Conservation (phyloP, 2,797 vertebrate species). For the Urosaurus nigricauda region DNA sequence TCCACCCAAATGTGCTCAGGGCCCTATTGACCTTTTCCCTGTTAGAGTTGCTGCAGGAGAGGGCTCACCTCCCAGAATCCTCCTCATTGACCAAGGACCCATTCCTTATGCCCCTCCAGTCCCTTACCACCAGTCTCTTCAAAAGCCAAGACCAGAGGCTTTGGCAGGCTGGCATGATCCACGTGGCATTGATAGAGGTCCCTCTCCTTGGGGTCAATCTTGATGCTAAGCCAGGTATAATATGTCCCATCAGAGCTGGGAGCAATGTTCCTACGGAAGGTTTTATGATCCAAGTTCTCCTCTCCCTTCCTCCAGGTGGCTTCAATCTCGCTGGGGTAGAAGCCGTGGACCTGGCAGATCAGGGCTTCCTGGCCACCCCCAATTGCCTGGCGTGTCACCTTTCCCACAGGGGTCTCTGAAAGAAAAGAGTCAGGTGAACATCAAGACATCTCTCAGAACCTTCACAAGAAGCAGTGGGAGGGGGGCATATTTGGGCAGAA, state of each 20-base stretch:
- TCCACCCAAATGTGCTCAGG: too few species aligned
- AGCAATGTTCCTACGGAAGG: background rate
- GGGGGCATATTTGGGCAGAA: too few species aligned
- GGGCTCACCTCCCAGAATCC: too few species aligned
- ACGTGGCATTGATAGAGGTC: too few species aligned
- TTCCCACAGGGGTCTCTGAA: conserved; percentile 1
- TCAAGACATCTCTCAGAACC: too few species aligned
- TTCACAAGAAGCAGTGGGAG: too few species aligned
- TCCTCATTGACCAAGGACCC: too few species aligned
- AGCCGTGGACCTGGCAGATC: background rate
- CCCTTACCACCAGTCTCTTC: background rate
- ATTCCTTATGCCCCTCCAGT: background rate
- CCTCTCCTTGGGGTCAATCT: too few species aligned
- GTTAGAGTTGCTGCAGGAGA: background rate
- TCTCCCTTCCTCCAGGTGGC: background rate
- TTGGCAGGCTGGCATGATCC: background rate
- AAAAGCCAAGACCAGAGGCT: background rate
- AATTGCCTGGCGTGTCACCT: background rate
- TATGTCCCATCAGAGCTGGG: conserved; percentile 17
- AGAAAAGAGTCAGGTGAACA: too few species aligned
- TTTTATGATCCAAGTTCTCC: background rate
- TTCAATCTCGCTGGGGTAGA: conserved; percentile 10
- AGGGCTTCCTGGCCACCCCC: background rate
- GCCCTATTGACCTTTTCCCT: too few species aligned
- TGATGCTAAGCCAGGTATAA: background rate